phyloP scores from a whole-genome alignment of 1,140 invertebrate species.

The Aphelinus atriplicis region DNA sequence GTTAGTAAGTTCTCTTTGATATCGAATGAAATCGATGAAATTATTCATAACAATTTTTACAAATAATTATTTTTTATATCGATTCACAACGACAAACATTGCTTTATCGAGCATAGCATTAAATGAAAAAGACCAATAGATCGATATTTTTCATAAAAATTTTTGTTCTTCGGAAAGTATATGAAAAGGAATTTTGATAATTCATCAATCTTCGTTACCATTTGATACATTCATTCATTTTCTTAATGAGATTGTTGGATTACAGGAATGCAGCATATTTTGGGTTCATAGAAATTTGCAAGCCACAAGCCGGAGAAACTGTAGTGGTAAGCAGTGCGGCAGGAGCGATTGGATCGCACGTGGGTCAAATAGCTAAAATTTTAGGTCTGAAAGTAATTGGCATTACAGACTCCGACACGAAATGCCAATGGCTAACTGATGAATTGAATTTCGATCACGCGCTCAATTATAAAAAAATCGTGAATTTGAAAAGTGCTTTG shows the following conservation, averaged over 20 bases:
- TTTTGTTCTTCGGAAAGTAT: no score
- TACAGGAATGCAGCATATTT: constrained; percentile 79
- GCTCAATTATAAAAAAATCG: constrained; percentile 76
- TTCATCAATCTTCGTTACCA: no score
- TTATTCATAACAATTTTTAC: no score
- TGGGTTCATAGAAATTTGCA: constrained; percentile 75
- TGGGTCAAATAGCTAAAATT: constrained; percentile 80
- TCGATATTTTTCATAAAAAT: no score
- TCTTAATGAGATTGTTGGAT: constrained; percentile 12
- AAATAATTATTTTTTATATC: no score
- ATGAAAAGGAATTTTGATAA: no score
- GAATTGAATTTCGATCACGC: constrained; percentile 75
- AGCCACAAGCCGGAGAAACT: constrained; percentile 75
- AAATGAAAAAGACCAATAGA: no score
- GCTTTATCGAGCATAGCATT: no score
- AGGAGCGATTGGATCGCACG: constrained; percentile 76
- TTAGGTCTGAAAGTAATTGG: constrained; percentile 76
- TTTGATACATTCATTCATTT: no score
- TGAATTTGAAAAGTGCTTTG: constrained; percentile 67
- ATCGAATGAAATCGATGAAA: no score
- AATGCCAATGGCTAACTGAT: constrained; percentile 74
- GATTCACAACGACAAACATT: no score
- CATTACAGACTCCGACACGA: constrained; percentile 75
- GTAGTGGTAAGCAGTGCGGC: constrained; percentile 74
- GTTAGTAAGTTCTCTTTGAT: no score